These are phyloP conservation scores for Dromius quadrimaculatus DNA, from an alignment of 2,888 invertebrate genomes.

Conservation along the genomic window DNA sequence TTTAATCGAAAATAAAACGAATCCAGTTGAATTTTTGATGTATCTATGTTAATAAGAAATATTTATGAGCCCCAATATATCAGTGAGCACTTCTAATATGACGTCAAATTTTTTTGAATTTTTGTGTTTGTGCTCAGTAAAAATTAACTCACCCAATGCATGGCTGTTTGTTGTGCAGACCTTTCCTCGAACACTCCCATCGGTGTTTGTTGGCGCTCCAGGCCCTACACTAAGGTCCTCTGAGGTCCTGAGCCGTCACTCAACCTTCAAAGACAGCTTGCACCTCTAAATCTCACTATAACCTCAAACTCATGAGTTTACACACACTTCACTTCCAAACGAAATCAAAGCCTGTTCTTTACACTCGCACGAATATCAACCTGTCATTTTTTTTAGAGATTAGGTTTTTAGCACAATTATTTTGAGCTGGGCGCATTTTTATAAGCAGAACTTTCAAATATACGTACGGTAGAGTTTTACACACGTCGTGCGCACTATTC, in stretches of 20 bases:
- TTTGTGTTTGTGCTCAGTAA: no score
- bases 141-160: conserved; percentile 94
- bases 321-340: not conserved
- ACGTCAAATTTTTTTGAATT: no score
- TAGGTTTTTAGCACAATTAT: no score
- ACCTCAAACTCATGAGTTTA: not conserved
- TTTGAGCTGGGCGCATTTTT: not conserved
- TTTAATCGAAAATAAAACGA: no score
- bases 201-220: conserved; percentile 68
- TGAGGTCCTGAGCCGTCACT: conserved; percentile 33
- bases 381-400: no score
- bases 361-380: no score
- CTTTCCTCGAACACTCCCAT: conserved; percentile 93
- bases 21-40: no score
- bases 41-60: no score
- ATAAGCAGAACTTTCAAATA: no score
- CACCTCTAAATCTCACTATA: no score
- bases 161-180: conserved; percentile 82
- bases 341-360: conserved; percentile 1
- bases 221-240: conserved; percentile 60
- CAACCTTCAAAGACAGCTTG: not conserved
- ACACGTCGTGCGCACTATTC: conserved; percentile 29
- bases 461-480: not conserved
- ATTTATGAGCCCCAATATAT: no score
- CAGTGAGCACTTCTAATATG: no score